Conservation (phyloP, 92 coral and sea anemone species). For the Zoanthus sansibaricus region DNA sequence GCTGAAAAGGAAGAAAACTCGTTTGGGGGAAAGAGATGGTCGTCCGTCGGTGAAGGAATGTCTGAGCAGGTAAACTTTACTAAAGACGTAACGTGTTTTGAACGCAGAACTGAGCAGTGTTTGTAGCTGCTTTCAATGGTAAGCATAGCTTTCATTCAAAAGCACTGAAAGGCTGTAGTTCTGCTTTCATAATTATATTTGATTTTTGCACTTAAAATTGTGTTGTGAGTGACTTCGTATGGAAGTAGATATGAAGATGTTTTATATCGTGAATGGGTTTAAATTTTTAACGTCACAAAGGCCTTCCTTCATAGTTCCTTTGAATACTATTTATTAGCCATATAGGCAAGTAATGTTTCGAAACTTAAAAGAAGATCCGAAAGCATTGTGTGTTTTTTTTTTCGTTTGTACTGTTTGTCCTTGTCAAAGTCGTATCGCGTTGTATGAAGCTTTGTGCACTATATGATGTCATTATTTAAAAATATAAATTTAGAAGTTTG, state of each 20-base stretch:
- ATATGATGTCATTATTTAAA: no score
- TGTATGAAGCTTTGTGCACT: no score
- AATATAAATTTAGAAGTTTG: no score
- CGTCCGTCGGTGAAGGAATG: conserved; percentile 90
- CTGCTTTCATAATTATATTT: conserved; percentile 32
- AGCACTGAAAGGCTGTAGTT: conserved; percentile 14
- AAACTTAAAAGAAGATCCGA: not conserved
- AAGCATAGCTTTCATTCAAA: conserved; percentile 4
- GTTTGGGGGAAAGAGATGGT: conserved; percentile 95
- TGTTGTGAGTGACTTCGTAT: not conserved
- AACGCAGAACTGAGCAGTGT: conserved; percentile 14
- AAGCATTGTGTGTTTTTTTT: not conserved
- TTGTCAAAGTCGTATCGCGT: no score
- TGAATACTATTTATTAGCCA: not conserved
- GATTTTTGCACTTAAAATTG: not conserved
- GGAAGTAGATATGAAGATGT: not conserved
- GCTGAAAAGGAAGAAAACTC: conserved; percentile 94
- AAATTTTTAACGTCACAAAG: conserved; percentile 34
- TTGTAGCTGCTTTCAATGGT: conserved; percentile 42
- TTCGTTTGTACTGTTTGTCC: not conserved
- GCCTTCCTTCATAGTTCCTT: not conserved
- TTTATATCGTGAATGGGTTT: not conserved
- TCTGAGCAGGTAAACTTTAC: conserved; percentile 75
- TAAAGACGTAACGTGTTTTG: conserved; percentile 20
- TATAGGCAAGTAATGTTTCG: not conserved